These are phyloP conservation scores for Lerista edwardsae DNA, from an alignment of 2,797 vertebrate species.

Conservation along the genomic window DNA sequence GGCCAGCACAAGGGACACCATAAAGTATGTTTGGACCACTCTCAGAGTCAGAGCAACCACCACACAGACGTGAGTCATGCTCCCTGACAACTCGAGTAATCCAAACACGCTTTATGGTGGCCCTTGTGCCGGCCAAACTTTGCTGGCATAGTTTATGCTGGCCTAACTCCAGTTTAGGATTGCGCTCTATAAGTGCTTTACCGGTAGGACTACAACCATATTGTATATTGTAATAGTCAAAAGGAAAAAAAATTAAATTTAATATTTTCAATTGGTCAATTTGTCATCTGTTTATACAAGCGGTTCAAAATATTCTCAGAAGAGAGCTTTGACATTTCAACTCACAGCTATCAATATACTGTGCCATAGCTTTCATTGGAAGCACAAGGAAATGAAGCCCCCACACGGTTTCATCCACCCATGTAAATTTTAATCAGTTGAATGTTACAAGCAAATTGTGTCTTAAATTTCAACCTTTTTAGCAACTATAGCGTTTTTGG, in stretches of 20 bases:
- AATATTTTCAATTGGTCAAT: conserved; percentile 51
- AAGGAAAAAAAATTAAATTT: conserved; percentile 23
- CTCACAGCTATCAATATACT: conserved; percentile 44
- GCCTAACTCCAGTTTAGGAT: too few relatives aligned
- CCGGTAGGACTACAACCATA: not conserved
- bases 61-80: too few relatives aligned
- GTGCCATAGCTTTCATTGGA: conserved; percentile 31
- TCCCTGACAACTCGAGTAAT: too few relatives aligned
- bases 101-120: too few relatives aligned
- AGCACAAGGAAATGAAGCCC: conserved; percentile 28
- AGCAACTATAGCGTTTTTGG: not conserved
- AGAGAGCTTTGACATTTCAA: conserved; percentile 68
- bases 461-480: not conserved
- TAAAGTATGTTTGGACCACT: too few relatives aligned
- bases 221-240: not conserved
- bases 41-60: too few relatives aligned
- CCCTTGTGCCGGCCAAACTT: too few relatives aligned
- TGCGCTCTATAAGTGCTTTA: conserved; percentile 30
- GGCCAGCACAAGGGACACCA: too few relatives aligned
- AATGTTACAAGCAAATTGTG: not conserved
- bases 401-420: conserved; percentile 26
- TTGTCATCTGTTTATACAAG: conserved; percentile 58
- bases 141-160: too few relatives aligned
- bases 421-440: conserved; percentile 25
- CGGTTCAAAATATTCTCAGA: conserved; percentile 47